A percentile compares a stretch with the other conserved stretches of the same genome.
Evolutionary conservation across 2,797 vertebrate species (phyloP).

Genomic region (Allobates femoralis): DNA sequence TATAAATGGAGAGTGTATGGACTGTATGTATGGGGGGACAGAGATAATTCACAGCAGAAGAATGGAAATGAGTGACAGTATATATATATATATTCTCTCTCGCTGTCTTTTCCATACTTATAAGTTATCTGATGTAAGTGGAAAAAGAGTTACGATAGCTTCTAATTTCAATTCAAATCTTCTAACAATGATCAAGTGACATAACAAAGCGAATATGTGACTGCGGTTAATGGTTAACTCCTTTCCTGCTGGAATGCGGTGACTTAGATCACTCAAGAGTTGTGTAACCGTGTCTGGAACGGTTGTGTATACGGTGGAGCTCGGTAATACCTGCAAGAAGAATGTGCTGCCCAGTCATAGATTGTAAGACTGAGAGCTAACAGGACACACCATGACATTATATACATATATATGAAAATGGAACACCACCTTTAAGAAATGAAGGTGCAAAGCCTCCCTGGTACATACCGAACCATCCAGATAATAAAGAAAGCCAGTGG

Average conservation of each 20-base stretch:
- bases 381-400: too few species aligned
- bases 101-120: neutral
- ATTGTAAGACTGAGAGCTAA: neutral
- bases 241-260: too few species aligned
- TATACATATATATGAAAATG: too few species aligned
- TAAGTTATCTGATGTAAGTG: neutral
- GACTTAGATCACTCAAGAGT: neutral
- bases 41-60: too few species aligned
- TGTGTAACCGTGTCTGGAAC: neutral
- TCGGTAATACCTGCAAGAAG: neutral
- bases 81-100: conserved; percentile 1
- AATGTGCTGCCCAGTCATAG: conserved; percentile 4
- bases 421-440: too few species aligned
- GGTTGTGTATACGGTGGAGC: neutral
- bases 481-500: too few species aligned
- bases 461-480: too few species aligned
- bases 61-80: too few species aligned
- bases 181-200: neutral
- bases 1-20: too few species aligned
- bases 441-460: too few species aligned
- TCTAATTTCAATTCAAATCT: neutral
- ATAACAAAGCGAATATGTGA: neutral
- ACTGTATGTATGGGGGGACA: too few species aligned
- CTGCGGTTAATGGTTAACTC: neutral
- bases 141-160: neutral